Percentiles rank a stretch among this genome's conserved stretches.
Conservation (phyloP, 2,888 invertebrate species). For the Eupithecia vulgata region DNA sequence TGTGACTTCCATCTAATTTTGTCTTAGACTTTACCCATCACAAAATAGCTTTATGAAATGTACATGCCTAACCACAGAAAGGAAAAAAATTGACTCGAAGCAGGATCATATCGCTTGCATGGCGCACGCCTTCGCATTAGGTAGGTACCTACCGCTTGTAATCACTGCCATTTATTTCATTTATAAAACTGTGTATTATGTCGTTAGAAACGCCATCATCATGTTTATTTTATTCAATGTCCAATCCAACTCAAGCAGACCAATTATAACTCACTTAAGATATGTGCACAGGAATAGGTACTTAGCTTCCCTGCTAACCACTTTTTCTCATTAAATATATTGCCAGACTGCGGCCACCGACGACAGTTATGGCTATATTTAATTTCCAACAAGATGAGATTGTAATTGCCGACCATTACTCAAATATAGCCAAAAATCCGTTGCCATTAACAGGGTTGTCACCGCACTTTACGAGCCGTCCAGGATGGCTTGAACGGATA, state of each 20-base stretch:
- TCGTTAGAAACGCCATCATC: slow-evolving; percentile 60
- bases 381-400: slow-evolving; percentile 49
- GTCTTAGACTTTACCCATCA: neutral
- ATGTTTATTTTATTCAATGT: slow-evolving; percentile 65
- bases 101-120: neutral
- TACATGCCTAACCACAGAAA: neutral
- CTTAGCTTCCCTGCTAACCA: slow-evolving; percentile 52
- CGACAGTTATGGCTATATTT: slow-evolving; percentile 52
- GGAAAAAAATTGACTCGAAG: neutral
- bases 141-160: slow-evolving; percentile 41
- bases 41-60: neutral
- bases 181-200: slow-evolving; percentile 62
- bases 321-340: slow-evolving; percentile 57
- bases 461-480: slow-evolving; percentile 45
- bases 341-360: slow-evolving; percentile 52
- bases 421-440: slow-evolving; percentile 53
- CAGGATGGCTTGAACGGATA: slow-evolving; percentile 29
- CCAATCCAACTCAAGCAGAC: slow-evolving; percentile 54
- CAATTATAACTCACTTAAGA: slow-evolving; percentile 70
- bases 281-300: slow-evolving; percentile 51
- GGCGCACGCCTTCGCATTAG: neutral
- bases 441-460: slow-evolving; percentile 58
- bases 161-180: slow-evolving; percentile 65
- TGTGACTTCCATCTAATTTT: neutral
- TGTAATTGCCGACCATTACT: slow-evolving; percentile 53